These are phyloP conservation scores for Acrobasis repandana DNA, from an alignment of 2,888 invertebrate genomes.

Conservation along the genomic window DNA sequence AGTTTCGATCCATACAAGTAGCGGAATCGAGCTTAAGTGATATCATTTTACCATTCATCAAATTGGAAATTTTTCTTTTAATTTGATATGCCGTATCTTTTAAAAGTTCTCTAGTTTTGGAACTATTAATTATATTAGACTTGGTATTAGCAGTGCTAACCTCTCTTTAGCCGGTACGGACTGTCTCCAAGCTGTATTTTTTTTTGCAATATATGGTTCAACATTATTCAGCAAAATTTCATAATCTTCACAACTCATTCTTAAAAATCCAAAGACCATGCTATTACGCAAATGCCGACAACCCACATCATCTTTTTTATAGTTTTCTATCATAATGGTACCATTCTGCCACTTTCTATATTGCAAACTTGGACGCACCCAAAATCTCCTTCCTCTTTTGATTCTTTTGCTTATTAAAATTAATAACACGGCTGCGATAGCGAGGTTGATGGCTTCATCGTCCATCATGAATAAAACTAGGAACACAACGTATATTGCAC, in stretches of 20 bases:
- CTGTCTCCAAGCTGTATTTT: conserved; percentile 23
- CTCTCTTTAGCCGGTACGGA: conserved; percentile 20
- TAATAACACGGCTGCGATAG: background rate
- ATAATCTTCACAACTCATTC: conserved; percentile 24
- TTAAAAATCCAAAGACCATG: conserved; percentile 21
- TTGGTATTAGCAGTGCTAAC: conserved; percentile 4
- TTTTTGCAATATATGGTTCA: conserved; percentile 23
- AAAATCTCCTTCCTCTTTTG: conserved; percentile 20
- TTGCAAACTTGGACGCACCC: conserved; percentile 23
- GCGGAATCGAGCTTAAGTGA: no score
- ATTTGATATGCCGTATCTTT: no score
- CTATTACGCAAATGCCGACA: conserved; percentile 24
- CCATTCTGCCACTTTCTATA: conserved; percentile 23
- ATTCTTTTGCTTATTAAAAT: conserved; percentile 15
- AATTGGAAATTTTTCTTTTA: no score
- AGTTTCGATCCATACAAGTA: no score
- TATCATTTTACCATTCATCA: no score
- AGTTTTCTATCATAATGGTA: conserved; percentile 18
- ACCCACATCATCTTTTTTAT: conserved; percentile 24
- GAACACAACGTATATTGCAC: background rate
- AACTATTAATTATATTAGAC: no score
- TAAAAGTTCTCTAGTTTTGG: no score
- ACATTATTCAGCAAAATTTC: conserved; percentile 23
- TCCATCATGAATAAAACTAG: background rate
- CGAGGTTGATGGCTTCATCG: background rate